Evolutionary conservation across 2,888 invertebrate species (phyloP).

Genomic region (Phlogophora meticulosa): DNA sequence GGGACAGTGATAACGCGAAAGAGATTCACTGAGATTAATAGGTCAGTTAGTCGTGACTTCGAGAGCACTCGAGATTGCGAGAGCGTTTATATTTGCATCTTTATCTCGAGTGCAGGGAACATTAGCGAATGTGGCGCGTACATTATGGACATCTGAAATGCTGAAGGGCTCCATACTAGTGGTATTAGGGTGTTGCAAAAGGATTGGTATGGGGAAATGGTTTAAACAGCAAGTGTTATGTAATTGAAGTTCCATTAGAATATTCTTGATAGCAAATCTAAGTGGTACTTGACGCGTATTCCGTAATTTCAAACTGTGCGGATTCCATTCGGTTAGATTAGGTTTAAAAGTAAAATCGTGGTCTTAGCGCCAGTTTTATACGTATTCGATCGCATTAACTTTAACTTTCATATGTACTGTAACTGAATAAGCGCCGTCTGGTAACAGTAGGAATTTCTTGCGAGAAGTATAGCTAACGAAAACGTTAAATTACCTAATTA

Average conservation of each 20-base stretch:
- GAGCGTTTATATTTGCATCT: conserved; percentile 47
- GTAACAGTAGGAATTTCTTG: no score
- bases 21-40: conserved; percentile 43
- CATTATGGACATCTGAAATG: conserved; percentile 52
- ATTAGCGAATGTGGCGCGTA: conserved; percentile 58
- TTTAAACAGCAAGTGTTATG: conserved; percentile 7
- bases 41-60: conserved; percentile 48
- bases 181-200: conserved; percentile 2
- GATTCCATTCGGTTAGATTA: neutral
- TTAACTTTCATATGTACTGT: no score
- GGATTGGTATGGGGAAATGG: conserved; percentile 53
- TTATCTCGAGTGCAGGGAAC: conserved; percentile 61
- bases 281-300: conserved; percentile 13
- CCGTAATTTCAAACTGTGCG: neutral
- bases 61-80: conserved; percentile 42
- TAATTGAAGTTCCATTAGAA: conserved; percentile 33
- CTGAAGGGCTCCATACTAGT: conserved; percentile 3
- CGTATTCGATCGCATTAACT: no score
- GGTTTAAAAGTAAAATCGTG: no score
- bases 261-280: conserved; percentile 6
- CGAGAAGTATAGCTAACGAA: no score
- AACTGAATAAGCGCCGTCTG: no score
- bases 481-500: no score
- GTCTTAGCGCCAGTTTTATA: no score
- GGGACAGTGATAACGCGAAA: conserved; percentile 49